Evolutionary conservation across 2,113 vertebrate species (phyloP), one percentile per base, ranked within the genome.

Genomic region (Anolis carolinensis): DNA sequence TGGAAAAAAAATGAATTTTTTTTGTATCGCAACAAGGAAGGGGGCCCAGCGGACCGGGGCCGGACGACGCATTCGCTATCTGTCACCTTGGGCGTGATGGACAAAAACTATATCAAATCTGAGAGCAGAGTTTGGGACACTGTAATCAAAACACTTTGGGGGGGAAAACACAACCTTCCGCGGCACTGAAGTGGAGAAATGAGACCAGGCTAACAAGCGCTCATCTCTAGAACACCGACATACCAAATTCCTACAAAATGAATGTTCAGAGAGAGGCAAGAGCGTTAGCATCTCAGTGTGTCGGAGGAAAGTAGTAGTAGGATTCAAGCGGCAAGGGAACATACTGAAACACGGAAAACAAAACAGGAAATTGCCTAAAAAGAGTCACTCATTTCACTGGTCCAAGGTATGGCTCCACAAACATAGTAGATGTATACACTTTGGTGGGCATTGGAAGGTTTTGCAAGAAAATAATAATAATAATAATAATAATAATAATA

Each of bases 341-440:
- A 71, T 48, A 13, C 39, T 70, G n/a, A 84, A 83, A 86, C 85
- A 88, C 63, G 70, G 83, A 80, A 86, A 84, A 65, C 87, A 84
- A 55, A 74, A 73, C 39, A 34, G 36, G 79, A 89, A 65, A 68
- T 2, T 72, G 79, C 62, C 2, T 39, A 2, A 74, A 52, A 91
- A 90, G 86, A 90, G 90, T 50, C 63, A 81, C 30, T 75, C 9
- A 77, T 74, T 89, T 90, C 89, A 10, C 27, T 63, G 78, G 52
- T 68, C 79, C 85, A 59, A 79, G 36, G 4, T 77, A 32, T n/a
- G 77, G 83, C 48, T 81, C 44, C 32, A 74, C 78, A 62, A 84
- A 65, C 88, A 25, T 72, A 86, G 50, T 52, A 75, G n/a, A n/a
- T n/a, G n/a, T n/a, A n/a, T n/a, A n/a, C n/a, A n/a, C n/a, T n/a